phyloP scores from a whole-genome alignment of 2,113 vertebrate genomes.

The Aegotheles bennettii region DNA sequence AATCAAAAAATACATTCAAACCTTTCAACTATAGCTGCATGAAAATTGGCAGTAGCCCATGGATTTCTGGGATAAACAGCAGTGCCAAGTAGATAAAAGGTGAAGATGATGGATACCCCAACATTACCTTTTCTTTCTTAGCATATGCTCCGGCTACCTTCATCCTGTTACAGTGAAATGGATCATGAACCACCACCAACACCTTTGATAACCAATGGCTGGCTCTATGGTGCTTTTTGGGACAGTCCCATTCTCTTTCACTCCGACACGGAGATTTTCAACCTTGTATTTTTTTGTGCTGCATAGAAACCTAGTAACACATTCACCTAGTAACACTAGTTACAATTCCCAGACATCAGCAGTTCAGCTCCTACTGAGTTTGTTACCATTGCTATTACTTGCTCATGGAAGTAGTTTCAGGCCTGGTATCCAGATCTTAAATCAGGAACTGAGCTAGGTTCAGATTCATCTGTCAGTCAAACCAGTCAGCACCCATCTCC shows the following conservation, averaged over 20 bases:
- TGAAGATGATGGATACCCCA: not conserved
- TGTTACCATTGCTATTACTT: not conserved
- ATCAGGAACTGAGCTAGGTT: not conserved
- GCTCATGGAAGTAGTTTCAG: not conserved
- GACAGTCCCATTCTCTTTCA: not conserved
- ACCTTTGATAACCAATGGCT: not conserved
- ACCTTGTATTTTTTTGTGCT: not conserved
- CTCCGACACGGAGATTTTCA: not conserved
- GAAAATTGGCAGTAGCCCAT: not conserved
- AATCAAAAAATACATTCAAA: not conserved
- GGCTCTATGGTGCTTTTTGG: not conserved
- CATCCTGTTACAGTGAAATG: not conserved
- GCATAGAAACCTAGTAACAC: conserved; percentile 12
- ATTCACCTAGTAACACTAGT: conserved; percentile 7
- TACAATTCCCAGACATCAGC: conserved; percentile 33
- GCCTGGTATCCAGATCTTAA: not conserved
- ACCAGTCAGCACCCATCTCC: not conserved
- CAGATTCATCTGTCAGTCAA: not conserved
- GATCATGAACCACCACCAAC: not conserved
- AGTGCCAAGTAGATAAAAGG: not conserved
- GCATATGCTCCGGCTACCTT: not conserved
- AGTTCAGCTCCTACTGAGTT: not conserved
- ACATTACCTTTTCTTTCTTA: not conserved
- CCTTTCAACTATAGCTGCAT: not conserved
- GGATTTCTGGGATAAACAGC: not conserved